Evolutionary conservation across 64 coral and sea anemone genomes (phyloP).

Genomic region (Orbicella faveolata): DNA sequence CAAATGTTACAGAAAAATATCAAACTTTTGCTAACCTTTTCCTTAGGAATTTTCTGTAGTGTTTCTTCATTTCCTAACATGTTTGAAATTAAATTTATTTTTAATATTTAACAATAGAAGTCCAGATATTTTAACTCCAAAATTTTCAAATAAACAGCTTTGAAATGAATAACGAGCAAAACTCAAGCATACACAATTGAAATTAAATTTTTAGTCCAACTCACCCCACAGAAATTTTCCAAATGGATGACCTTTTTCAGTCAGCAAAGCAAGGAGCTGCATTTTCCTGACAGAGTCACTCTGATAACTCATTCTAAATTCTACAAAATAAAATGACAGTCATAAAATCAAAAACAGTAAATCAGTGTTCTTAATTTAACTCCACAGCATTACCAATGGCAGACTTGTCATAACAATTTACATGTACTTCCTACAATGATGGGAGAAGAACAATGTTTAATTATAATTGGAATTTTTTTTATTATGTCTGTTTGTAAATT

Average conservation of each 20-base stretch:
- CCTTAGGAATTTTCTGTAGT: conserved; percentile 41
- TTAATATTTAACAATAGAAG: no score
- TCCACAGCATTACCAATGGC: no score
- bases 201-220: background rate
- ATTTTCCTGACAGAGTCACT: conserved; percentile 89
- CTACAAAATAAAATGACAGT: conserved; percentile 5
- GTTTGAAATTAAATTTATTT: no score
- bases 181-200: background rate
- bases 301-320: conserved; percentile 81
- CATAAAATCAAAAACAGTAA: background rate
- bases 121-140: no score
- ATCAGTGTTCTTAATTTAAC: no score
- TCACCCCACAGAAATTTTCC: conserved; percentile 88
- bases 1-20: no score
- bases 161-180: background rate
- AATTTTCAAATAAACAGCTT: no score
- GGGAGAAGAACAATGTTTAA: no score
- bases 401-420: no score
- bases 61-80: conserved; percentile 74
- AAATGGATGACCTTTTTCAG: conserved; percentile 74
- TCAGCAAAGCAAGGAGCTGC: conserved; percentile 66
- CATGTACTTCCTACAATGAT: no score
- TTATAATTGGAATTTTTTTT: no score
- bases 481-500: background rate
- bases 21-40: conserved; percentile 19